Evolutionary conservation across 2,797 vertebrate species (phyloP), one percentile per base, ranked within the genome.

Genomic region (Cyclopterus lumpus): DNA sequence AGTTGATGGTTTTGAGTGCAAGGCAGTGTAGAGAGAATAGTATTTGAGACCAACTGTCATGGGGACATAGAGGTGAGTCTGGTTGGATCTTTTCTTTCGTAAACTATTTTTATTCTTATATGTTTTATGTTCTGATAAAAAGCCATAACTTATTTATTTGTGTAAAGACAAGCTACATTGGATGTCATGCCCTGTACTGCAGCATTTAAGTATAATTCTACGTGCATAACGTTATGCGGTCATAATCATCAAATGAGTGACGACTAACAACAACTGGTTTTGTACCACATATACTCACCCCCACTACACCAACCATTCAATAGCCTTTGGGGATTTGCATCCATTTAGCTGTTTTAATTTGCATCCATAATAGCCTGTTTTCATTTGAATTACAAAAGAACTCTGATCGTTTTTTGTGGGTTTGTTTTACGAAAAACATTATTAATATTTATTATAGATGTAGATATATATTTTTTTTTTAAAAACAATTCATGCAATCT

Each of bases 271-370:
- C 44, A 20, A 66, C 24, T 51, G 6, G 12, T 65, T 72, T 70
- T 67, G 42, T 15, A 22, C 26, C 3, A 15, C 34, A 62, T 14
- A 40, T 5, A 15, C 28, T 48, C 32, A 59, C 20, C 22, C 44
- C 20, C 36, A 70, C 2, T 49, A 42, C 32, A 57, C 26, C 40
- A 57, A 3, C 22, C 36, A 28, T 66, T 60, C 30, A 62, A 71
- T 12, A 70, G 70, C 51, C 67, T 64, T 71, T 69, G 28, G 46
- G 79, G 82, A 92, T 91, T 91, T 88, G 77, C 85, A 90, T 89
- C 86, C 11, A 83, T 91, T 88, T 71, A 38, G n/a, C 66, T 75
- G 48, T 65, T 61, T 86, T 75, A 30, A 64, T 67, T 72, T 73
- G 65, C 62, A 59, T 78, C 20, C 44, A 15, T 57, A 36, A 77